These are phyloP conservation scores for Lagria hirta DNA, from an alignment of 2,888 invertebrate genomes.

Conservation along the genomic window DNA sequence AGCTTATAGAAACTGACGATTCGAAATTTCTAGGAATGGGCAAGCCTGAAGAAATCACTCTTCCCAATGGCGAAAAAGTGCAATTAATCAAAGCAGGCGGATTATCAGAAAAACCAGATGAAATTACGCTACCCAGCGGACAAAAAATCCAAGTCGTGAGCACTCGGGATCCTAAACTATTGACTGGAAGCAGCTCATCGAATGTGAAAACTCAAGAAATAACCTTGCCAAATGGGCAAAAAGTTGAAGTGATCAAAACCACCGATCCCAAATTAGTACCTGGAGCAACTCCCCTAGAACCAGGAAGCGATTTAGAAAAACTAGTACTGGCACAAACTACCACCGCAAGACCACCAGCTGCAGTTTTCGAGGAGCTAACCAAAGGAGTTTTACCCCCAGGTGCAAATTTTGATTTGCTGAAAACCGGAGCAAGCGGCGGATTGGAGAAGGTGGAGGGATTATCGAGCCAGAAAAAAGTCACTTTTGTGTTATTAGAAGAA, in stretches of 20 bases:
- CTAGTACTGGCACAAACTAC: conserved; percentile 49
- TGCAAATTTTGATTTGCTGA: conserved; percentile 78
- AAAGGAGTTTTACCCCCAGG: conserved; percentile 78
- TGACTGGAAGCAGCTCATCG: conserved; percentile 37
- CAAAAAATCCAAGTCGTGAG: conserved; percentile 72
- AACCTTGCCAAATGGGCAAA: conserved; percentile 49
- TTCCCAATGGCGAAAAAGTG: conserved; percentile 72
- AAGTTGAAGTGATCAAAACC: conserved; percentile 58
- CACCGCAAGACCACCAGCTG: conserved; percentile 62
- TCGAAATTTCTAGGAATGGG: conserved; percentile 38
- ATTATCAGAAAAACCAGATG: conserved; percentile 53
- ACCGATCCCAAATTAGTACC: conserved; percentile 65
- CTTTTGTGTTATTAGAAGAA: conserved; percentile 83
- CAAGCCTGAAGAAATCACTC: conserved; percentile 55
- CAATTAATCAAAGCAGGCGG: conserved; percentile 70
- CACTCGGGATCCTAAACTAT: conserved; percentile 49
- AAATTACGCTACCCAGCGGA: conserved; percentile 61
- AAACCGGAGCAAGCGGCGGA: conserved; percentile 72
- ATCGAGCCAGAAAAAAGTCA: conserved; percentile 75
- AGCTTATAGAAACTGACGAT: conserved; percentile 58
- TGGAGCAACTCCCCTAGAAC: conserved; percentile 56
- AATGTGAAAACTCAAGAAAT: conserved; percentile 43
- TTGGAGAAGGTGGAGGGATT: conserved; percentile 69
- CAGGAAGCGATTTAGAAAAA: conserved; percentile 47
- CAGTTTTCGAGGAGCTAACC: conserved; percentile 74